These are phyloP conservation scores for Scylla paramamosain DNA, from an alignment of 1,140 invertebrate genomes.

Conservation along the genomic window DNA sequence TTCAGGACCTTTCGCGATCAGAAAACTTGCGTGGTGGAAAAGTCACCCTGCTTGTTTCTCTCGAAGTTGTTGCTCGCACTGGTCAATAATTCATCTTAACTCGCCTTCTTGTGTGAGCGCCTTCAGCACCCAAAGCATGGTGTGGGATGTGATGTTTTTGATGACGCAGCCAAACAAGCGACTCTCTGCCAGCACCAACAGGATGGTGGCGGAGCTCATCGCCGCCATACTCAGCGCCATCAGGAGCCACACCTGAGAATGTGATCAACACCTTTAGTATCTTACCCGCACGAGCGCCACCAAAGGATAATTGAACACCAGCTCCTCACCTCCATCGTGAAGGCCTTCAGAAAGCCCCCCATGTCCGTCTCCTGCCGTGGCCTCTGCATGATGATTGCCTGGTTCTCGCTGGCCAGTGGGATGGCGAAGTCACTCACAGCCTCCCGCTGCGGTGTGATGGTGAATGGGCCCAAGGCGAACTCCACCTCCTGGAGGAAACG, in stretches of 20 bases:
- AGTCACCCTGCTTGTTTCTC: too few relatives aligned
- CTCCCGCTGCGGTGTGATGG: background rate
- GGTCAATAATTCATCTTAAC: background rate
- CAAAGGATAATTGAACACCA: background rate
- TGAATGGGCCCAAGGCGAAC: slow-evolving; percentile 43
- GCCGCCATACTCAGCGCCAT: background rate
- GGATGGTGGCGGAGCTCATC: background rate
- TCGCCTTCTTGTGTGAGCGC: slow-evolving; percentile 48
- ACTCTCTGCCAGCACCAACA: slow-evolving; percentile 40
- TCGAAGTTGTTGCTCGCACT: too few relatives aligned
- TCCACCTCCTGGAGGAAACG: slow-evolving; percentile 32
- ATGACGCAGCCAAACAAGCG: background rate
- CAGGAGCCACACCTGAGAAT: slow-evolving; percentile 60
- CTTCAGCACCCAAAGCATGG: slow-evolving; percentile 32
- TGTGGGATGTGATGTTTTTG: background rate
- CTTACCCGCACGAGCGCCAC: background rate
- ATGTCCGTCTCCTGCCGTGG: slow-evolving; percentile 18
- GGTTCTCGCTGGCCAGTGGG: background rate
- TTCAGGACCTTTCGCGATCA: too few relatives aligned
- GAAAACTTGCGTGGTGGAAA: too few relatives aligned
- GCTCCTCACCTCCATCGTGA: background rate
- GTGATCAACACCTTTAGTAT: background rate
- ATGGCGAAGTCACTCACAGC: slow-evolving; percentile 3
- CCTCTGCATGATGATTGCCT: slow-evolving; percentile 38
- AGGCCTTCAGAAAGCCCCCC: slow-evolving; percentile 1